These are phyloP conservation scores for Formica exsecta DNA, from an alignment of 1,140 invertebrate genomes.

Conservation along the genomic window DNA sequence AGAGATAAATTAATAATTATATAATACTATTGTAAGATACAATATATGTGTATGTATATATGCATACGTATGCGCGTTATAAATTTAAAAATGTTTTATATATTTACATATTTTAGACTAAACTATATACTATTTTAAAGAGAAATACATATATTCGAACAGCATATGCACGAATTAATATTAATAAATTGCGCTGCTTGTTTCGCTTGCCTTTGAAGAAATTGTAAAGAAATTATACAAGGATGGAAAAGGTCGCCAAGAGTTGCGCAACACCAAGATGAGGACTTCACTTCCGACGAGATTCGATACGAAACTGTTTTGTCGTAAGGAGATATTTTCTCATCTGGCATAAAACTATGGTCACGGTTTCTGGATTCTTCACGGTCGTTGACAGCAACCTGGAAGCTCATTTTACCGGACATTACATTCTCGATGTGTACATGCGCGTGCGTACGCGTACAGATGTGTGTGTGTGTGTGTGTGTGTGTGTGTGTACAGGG, in stretches of 20 bases:
- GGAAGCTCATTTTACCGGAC: neutral
- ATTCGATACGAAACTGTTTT: conserved; percentile 40
- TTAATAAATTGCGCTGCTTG: neutral
- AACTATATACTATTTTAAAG: neutral
- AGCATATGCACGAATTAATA: neutral
- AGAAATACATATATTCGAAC: neutral
- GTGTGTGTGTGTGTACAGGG: neutral
- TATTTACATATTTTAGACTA: neutral
- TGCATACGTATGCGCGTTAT: neutral
- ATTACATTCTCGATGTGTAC: neutral
- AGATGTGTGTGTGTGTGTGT: neutral
- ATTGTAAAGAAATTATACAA: neutral
- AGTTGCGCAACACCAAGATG: neutral
- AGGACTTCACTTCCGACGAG: neutral
- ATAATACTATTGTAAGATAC: neutral
- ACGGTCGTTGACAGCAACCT: neutral
- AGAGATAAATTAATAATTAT: neutral
- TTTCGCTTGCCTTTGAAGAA: neutral
- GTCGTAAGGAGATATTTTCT: neutral
- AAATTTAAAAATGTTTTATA: neutral
- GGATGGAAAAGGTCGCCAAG: neutral
- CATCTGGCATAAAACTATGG: neutral
- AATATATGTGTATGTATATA: neutral
- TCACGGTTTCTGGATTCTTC: conserved; percentile 4
- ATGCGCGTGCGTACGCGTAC: no score